Conservation (phyloP, 2,113 vertebrate genomes). For the Dipodomys spectabilis region DNA sequence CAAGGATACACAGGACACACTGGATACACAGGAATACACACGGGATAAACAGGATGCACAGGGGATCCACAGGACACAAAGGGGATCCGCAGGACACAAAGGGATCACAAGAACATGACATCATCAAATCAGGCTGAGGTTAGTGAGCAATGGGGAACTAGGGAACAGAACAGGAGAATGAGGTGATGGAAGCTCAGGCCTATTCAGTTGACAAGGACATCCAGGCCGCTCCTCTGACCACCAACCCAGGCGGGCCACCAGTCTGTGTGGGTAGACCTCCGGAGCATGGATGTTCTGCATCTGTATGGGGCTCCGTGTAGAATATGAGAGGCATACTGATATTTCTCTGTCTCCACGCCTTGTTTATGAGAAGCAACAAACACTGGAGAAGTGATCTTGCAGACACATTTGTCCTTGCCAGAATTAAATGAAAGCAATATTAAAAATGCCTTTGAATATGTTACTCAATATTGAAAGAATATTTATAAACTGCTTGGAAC, state of each 20-base stretch:
- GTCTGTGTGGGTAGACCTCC: not conserved
- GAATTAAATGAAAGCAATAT: slow-evolving; percentile 69
- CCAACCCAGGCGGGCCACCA: too few species aligned
- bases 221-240: too few species aligned
- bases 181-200: not conserved
- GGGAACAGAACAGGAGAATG: accelerated
- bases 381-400: not conserved
- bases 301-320: not conserved
- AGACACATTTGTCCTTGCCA: slow-evolving; percentile 42
- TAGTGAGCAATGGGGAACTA: not conserved
- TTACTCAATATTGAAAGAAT: slow-evolving; percentile 37
- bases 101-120: too few species aligned
- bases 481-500: slow-evolving; percentile 55
- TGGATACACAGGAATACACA: too few species aligned
- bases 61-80: too few species aligned
- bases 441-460: slow-evolving; percentile 74
- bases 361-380: slow-evolving; percentile 45
- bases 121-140: not conserved
- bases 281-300: not conserved
- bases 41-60: too few species aligned
- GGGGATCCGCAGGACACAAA: too few species aligned
- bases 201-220: too few species aligned
- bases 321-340: slow-evolving; percentile 43
- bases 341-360: slow-evolving; percentile 44
- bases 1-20: too few species aligned